Evolutionary conservation across 53 echinoderm and acorn worm species (phyloP), one percentile per base, ranked within the genome.

Genomic region (Astropecten irregularis): DNA sequence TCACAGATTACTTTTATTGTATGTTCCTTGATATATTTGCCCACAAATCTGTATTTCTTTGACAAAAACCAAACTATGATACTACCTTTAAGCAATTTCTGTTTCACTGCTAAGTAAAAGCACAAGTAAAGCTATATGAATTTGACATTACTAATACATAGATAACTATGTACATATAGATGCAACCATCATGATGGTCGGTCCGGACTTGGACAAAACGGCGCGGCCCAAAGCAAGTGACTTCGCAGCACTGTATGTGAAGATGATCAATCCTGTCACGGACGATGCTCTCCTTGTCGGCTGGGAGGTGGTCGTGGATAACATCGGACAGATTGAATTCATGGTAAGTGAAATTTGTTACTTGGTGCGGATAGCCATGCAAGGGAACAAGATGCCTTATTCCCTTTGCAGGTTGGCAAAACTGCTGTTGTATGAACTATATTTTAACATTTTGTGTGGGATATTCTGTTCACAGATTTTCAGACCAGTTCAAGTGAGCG

Each of bases 341-440:
- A 29, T 53, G 21, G 83, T 69, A 83, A 83, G 67, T 49, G 35
- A n/a, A n/a, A n/a, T n/a, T n/a, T n/a, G n/a, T n/a, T n/a, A n/a
- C n/a, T n/a, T n/a, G n/a, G n/a, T 1, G 30, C 9, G 10, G 14
- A 21, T 44, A 13, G 7, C 7, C 46, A 13, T 44, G 46, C 7
- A 44, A 44, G 13, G 7, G 13, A 44, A 44, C 13, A 20, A 18
- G 20, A 4, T 1, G 54, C 1, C 25, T 7, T 25, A 53, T 53
- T 19, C 20, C 7, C 54, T 53, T 19, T 8, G 0, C 22, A 22
- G 22, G 20, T 2, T 19, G 1, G 54, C 28, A 23, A 26, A 25
- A 25, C n/a, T n/a, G n/a, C n/a, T 7, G 0, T 22, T 23, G 2
- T 5, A 56, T 20, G 56, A 4, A 56, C 27, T 56, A 27, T 2